Evolutionary conservation across 2,797 vertebrate genomes (phyloP).

Genomic region (Pseudochirops cupreus): DNA sequence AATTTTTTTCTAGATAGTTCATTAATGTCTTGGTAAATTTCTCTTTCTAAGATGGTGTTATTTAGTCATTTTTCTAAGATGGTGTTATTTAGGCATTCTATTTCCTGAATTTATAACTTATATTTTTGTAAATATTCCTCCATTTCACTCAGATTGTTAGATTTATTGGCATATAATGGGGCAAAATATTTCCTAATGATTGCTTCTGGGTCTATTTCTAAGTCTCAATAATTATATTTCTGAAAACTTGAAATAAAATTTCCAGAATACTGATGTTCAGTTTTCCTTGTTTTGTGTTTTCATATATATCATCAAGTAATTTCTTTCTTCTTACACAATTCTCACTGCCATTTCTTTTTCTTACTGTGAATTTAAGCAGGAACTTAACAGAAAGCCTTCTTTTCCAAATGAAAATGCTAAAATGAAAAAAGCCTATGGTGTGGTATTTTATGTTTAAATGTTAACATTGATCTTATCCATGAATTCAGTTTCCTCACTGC

Average conservation of each 20-base stretch:
- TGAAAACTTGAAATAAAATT: neutral
- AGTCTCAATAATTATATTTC: neutral
- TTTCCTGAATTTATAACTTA: no score
- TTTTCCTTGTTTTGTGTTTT: constrained; percentile 19
- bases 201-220: neutral
- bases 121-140: no score
- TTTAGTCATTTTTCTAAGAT: no score
- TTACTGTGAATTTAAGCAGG: neutral
- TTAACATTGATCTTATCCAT: neutral
- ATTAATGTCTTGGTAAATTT: no score
- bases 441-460: neutral
- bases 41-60: no score
- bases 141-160: no score
- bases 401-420: constrained; percentile 18
- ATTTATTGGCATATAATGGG: no score
- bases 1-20: no score
- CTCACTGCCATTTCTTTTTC: neutral
- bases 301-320: neutral
- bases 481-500: neutral
- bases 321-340: neutral
- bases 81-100: no score
- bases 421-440: neutral
- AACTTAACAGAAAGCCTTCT: neutral
- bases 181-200: no score
- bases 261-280: neutral